Evolutionary conservation across 2,113 vertebrate genomes (phyloP), one percentile per base, ranked within the genome.

Genomic region (Leptocoma aspasia): DNA sequence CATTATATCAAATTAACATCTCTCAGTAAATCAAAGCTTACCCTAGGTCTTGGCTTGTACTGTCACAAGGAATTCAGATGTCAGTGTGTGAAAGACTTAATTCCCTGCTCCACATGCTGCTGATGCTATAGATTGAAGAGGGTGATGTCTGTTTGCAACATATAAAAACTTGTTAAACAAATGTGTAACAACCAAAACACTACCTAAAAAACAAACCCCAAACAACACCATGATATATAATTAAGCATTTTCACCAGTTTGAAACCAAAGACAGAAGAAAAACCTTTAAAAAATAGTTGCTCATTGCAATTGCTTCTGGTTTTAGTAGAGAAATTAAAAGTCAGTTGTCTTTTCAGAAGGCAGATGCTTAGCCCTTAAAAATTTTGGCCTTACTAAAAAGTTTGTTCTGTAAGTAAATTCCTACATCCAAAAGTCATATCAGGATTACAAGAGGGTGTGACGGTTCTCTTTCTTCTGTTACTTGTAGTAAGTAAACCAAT

Each of bases 51-150:
- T 94, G 56, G 33, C 60, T 82, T 61, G 16, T 39, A 73, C 23
- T 84, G 39, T 69, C 54, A 54, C 15, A 70, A 39, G 20, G 33
- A 93, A 63, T 90, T 85, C 52, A 70, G 56, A 63, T 79, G 47
- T 66, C 80, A 78, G 6, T 8, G 6, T 78, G 52, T 82, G 56
- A 94, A 84, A 92, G 60, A 79, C 41, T 82, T 85, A 66, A 72
- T 89, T 75, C 44, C 83, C 56, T 86, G 26, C 14, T 81, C 14
- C 35, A n/a, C 44, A 31, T 89, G 31, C 54, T 90, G 45, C 6
- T 0, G 0, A 4, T 56, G 60, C n/a, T 39, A n/a, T n/a, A 37
- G 37, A 54, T 17, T 0, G 1, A 69, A 70, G 76, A 61, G 23
- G 4, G 5, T 35, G 37, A 56, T 37, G 7, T 44, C 42, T 66